These are phyloP conservation scores for Cepaea nemoralis DNA, from an alignment of 1,140 invertebrate genomes.

Conservation along the genomic window DNA sequence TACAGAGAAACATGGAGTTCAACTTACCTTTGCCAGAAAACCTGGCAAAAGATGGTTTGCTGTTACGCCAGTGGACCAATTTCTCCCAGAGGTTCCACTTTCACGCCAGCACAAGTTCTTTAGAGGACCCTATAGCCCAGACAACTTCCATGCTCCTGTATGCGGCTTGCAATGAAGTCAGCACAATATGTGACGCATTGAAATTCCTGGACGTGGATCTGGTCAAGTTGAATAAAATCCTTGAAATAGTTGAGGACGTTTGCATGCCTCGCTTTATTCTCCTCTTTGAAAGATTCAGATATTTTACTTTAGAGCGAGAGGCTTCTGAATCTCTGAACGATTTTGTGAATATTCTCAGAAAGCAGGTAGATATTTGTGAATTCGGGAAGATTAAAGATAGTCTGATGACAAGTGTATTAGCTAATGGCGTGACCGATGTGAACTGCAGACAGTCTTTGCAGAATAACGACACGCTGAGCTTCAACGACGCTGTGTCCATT, in stretches of 20 bases:
- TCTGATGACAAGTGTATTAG: conserved; percentile 14
- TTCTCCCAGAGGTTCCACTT: conserved; percentile 19
- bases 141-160: conserved; percentile 3
- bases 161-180: not conserved
- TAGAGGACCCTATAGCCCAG: not conserved
- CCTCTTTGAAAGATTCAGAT: conserved; percentile 26
- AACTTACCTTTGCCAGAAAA: conserved; percentile 18
- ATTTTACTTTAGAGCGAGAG: conserved; percentile 21
- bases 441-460: conserved; percentile 21
- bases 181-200: not conserved
- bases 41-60: conserved; percentile 5
- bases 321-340: conserved; percentile 13
- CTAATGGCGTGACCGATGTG: conserved; percentile 28
- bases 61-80: conserved; percentile 10
- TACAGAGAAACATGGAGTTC: conserved; percentile 24
- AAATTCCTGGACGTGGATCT: not conserved
- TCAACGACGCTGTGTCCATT: conserved; percentile 23
- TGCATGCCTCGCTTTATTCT: conserved; percentile 26
- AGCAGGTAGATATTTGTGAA: conserved; percentile 28
- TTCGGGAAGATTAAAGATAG: conserved; percentile 27
- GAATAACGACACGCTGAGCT: conserved; percentile 9
- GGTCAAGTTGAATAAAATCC: not conserved
- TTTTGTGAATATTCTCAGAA: conserved; percentile 13
- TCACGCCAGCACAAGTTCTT: not conserved
- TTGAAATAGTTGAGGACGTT: conserved; percentile 25